A percentile compares a stretch with the other conserved stretches of the same genome.
These are phyloP conservation scores for Tyrannus savana DNA, from an alignment of 2,113 vertebrate genomes.

Conservation along the genomic window DNA sequence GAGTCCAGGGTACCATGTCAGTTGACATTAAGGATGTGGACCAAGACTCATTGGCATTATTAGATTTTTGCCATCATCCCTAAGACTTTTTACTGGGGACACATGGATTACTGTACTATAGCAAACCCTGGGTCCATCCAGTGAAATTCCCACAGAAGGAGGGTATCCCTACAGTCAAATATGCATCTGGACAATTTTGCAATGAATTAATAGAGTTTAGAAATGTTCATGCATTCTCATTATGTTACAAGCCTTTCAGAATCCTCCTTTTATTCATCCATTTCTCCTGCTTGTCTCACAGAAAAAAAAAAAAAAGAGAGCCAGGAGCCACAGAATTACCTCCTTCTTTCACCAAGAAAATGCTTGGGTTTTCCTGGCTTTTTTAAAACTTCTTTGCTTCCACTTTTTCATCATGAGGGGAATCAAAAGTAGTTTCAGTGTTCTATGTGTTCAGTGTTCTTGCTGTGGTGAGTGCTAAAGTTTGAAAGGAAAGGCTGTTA, in stretches of 20 bases:
- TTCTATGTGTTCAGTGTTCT: slow-evolving; percentile 3
- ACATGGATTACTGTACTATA: background rate
- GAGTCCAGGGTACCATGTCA: background rate
- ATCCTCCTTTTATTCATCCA: background rate
- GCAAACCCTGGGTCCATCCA: background rate
- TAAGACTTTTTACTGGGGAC: background rate
- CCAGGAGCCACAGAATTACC: background rate
- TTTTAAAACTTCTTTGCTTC: background rate
- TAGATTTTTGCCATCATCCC: background rate
- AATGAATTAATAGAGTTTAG: background rate
- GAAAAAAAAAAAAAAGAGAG: background rate
- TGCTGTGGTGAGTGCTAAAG: background rate
- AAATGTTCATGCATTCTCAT: background rate
- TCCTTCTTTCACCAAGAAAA: background rate
- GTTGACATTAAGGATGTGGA: background rate
- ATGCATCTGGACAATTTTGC: background rate
- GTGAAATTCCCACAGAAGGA: background rate
- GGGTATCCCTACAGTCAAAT: background rate
- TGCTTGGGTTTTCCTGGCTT: background rate
- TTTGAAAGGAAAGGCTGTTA: background rate
- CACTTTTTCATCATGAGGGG: background rate
- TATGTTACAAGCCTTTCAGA: background rate
- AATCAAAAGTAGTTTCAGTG: background rate
- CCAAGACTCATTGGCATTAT: background rate
- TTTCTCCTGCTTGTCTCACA: background rate